Evolutionary conservation across 1,140 invertebrate species (phyloP).

Genomic region (Rhyacophila brunnea): DNA sequence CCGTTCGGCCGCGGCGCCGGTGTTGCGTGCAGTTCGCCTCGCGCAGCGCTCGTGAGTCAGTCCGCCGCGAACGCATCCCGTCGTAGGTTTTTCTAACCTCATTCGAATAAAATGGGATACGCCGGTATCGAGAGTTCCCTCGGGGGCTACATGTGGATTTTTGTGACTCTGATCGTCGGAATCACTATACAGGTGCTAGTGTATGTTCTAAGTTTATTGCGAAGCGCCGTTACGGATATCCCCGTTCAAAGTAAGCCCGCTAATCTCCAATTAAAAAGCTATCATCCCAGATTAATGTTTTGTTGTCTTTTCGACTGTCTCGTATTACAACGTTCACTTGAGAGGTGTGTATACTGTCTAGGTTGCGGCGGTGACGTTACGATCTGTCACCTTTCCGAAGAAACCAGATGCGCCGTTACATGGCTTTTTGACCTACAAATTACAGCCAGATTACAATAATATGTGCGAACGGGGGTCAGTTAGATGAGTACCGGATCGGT

Average conservation of each 20-base stretch:
- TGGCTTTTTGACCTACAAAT: slow-evolving; percentile 31
- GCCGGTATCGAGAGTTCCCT: slow-evolving; percentile 14
- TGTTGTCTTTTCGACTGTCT: neutral
- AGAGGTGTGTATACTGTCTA: too few relatives aligned
- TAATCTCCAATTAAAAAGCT: neutral
- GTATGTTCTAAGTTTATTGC: slow-evolving; percentile 9
- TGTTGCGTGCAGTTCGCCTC: slow-evolving; percentile 1
- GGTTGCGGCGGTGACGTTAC: neutral
- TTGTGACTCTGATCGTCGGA: slow-evolving; percentile 13
- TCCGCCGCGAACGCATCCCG: slow-evolving; percentile 1
- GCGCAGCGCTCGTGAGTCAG: slow-evolving; percentile 10
- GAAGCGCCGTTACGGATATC: slow-evolving; percentile 11
- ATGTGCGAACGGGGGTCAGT: neutral
- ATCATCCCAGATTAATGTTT: neutral
- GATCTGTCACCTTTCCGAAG: slow-evolving; percentile 13
- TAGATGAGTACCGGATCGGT: neutral
- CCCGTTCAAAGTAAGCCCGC: slow-evolving; percentile 11
- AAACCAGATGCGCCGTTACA: slow-evolving; percentile 26
- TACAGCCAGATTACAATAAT: slow-evolving; percentile 4
- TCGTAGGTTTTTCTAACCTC: slow-evolving; percentile 1
- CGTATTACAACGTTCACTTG: neutral
- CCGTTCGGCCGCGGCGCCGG: slow-evolving; percentile 6
- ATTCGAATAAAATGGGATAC: slow-evolving; percentile 14
- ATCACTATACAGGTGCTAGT: slow-evolving; percentile 16
- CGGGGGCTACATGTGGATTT: slow-evolving; percentile 12